Percentiles rank a stretch among this genome's conserved stretches.
These are phyloP conservation scores for Diphyllodes magnificus DNA, from an alignment of 2,113 vertebrate genomes.

Conservation along the genomic window DNA sequence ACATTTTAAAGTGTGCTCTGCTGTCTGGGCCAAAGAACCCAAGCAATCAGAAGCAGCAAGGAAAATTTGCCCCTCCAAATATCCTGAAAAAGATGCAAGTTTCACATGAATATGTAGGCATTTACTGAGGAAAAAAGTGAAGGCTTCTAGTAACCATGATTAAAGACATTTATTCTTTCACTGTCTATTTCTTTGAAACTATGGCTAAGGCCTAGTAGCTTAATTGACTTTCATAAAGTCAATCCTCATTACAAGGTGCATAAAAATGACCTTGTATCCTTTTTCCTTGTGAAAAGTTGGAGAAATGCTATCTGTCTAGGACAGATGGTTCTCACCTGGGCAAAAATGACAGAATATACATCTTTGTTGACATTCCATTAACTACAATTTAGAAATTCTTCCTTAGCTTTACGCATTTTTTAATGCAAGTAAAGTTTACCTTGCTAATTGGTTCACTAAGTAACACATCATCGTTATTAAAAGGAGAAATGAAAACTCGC, in stretches of 20 bases:
- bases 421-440: slow-evolving; percentile 45
- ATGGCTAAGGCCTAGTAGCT: neutral
- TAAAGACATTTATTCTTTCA: neutral
- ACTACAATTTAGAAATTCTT: slow-evolving; percentile 51
- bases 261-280: slow-evolving; percentile 45
- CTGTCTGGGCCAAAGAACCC: neutral
- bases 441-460: slow-evolving; percentile 58
- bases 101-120: neutral
- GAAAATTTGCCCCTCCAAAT: neutral
- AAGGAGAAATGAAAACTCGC: slow-evolving; percentile 30
- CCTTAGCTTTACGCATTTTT: neutral
- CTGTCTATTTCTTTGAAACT: neutral
- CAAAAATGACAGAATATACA: slow-evolving; percentile 53
- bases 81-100: neutral
- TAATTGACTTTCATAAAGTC: slow-evolving; percentile 41
- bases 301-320: slow-evolving; percentile 32
- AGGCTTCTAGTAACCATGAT: neutral
- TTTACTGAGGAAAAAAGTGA: neutral
- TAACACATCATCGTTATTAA: slow-evolving; percentile 53
- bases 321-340: slow-evolving; percentile 61
- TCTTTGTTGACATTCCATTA: slow-evolving; percentile 68
- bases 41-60: neutral
- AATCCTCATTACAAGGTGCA: neutral
- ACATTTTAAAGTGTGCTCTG: neutral
- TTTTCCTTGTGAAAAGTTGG: neutral